phyloP scores from a whole-genome alignment of 2,888 invertebrate genomes.

The Calameuta idolon region DNA sequence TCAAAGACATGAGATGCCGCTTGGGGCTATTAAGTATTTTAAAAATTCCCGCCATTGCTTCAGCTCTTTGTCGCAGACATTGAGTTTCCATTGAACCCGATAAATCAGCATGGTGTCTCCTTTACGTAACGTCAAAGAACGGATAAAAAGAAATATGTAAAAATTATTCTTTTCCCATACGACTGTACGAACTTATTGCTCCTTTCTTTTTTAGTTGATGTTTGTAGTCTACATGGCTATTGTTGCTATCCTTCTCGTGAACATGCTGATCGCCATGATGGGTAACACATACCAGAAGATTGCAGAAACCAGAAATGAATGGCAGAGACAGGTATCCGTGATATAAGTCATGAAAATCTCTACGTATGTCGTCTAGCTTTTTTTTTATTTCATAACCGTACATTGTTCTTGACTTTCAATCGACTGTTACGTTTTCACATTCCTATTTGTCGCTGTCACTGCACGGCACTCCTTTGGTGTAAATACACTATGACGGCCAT shows the following conservation, averaged over 20 bases:
- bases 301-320: slow-evolving; percentile 96
- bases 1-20: slow-evolving; percentile 11
- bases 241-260: slow-evolving; percentile 93
- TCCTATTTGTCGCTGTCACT: background rate
- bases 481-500: background rate
- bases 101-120: background rate
- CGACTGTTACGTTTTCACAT: background rate
- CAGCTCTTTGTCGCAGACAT: background rate
- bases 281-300: slow-evolving; percentile 99
- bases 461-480: background rate
- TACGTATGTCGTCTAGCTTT: background rate
- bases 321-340: slow-evolving; percentile 85
- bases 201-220: slow-evolving; percentile 71
- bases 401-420: background rate
- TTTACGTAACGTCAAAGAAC: background rate
- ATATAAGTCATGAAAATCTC: background rate
- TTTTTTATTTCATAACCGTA: background rate
- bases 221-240: slow-evolving; percentile 98
- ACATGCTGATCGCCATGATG: slow-evolving; percentile 99
- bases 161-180: background rate
- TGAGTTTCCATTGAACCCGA: background rate
- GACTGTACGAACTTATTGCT: background rate
- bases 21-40: background rate
- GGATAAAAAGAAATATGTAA: background rate
- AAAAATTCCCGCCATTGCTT: background rate